A percentile compares a stretch with the other conserved stretches of the same genome.
phyloP scores from a whole-genome alignment of 1,140 invertebrate genomes.

The Lordiphosa collinella region DNA sequence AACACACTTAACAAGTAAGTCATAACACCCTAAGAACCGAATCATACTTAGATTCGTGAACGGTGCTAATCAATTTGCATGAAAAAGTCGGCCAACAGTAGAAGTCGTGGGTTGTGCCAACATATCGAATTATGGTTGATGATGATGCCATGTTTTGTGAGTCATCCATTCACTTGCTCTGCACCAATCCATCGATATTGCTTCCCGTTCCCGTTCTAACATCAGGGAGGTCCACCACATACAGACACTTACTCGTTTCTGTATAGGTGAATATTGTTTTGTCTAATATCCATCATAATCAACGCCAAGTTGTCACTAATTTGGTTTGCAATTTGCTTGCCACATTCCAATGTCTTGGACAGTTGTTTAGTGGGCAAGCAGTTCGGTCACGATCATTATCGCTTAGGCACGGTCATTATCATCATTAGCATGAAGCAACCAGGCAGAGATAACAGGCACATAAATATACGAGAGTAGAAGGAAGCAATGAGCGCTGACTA shows the following conservation, averaged over 20 bases:
- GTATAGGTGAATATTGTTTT: conserved; percentile 18
- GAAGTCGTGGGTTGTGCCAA: conserved; percentile 18
- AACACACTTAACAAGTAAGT: background rate
- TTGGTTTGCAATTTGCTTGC: conserved; percentile 35
- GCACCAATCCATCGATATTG: too few relatives aligned
- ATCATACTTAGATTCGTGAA: conserved; percentile 7
- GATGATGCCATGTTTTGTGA: conserved; percentile 6
- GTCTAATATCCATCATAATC: conserved; percentile 44
- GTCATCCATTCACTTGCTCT: background rate
- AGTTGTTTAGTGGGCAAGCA: conserved; percentile 5
- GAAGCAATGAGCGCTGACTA: too few relatives aligned
- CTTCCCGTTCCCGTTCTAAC: background rate
- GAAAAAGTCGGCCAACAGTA: conserved; percentile 13
- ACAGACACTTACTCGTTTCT: too few relatives aligned
- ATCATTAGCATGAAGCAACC: conserved; percentile 26
- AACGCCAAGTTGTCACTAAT: conserved; percentile 39
- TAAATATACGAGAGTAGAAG: too few relatives aligned
- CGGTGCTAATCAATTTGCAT: conserved; percentile 54
- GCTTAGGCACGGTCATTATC: conserved; percentile 43
- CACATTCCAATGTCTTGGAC: conserved; percentile 20
- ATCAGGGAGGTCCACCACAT: too few relatives aligned
- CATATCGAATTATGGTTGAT: conserved; percentile 17
- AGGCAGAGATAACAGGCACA: conserved; percentile 8
- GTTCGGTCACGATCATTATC: conserved; percentile 51
- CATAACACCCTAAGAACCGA: background rate